phyloP scores from a whole-genome alignment of 2,113 vertebrate genomes.

The Paralichthys olivaceus region DNA sequence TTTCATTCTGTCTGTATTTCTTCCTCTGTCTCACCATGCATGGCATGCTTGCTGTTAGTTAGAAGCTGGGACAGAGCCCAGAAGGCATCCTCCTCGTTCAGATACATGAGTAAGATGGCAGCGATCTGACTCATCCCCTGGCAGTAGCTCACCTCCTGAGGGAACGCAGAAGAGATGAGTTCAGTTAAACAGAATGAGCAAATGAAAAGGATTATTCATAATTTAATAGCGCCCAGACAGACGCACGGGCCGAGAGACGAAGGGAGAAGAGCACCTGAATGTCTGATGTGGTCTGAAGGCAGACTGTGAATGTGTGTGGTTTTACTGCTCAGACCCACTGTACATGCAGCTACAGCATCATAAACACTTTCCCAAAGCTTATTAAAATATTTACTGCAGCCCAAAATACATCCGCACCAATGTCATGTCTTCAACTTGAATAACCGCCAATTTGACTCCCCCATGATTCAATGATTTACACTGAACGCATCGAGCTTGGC shows the following conservation, averaged over 20 bases:
- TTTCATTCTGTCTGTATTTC: background rate
- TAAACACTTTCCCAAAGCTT: slow-evolving; percentile 29
- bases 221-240: slow-evolving; percentile 38
- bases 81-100: slow-evolving; percentile 92
- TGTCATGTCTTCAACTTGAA: slow-evolving; percentile 27
- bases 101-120: slow-evolving; percentile 90
- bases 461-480: slow-evolving; percentile 42
- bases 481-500: slow-evolving; percentile 30
- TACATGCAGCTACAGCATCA: slow-evolving; percentile 3
- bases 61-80: slow-evolving; percentile 91
- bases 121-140: slow-evolving; percentile 93
- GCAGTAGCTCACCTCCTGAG: slow-evolving; percentile 95
- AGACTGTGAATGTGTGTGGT: slow-evolving; percentile 15
- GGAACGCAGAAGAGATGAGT: slow-evolving; percentile 25
- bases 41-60: slow-evolving; percentile 87
- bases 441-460: slow-evolving; percentile 16
- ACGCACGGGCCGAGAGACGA: background rate
- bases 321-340: background rate
- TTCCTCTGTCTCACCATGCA: slow-evolving; percentile 84
- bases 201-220: slow-evolving; percentile 50
- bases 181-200: slow-evolving; percentile 38
- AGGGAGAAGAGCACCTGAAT: slow-evolving; percentile 41
- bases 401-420: slow-evolving; percentile 12
- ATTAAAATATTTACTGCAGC: slow-evolving; percentile 62
- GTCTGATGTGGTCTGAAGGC: slow-evolving; percentile 53